Evolutionary conservation across 2,888 invertebrate species (phyloP).

Genomic region (Drosophila affinis): DNA sequence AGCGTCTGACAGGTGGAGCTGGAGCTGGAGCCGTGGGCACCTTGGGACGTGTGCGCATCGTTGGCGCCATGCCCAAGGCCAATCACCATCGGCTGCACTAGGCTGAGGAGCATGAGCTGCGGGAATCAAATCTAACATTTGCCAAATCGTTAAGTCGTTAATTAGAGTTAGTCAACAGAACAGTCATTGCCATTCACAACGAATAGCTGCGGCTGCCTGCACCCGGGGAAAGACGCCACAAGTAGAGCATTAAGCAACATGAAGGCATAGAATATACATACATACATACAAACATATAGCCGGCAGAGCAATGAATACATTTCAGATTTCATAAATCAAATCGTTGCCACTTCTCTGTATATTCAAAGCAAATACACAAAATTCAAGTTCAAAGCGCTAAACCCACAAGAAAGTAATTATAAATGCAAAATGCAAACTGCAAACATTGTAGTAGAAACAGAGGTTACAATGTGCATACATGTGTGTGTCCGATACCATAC

Average conservation of each 20-base stretch:
- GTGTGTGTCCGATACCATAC: background rate
- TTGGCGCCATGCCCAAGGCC: conserved; percentile 92
- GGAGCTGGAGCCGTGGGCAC: conserved; percentile 75
- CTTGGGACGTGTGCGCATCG: conserved; percentile 88
- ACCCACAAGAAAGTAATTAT: conserved; percentile 1
- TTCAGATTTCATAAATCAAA: background rate
- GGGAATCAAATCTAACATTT: conserved; percentile 58
- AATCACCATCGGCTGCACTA: conserved; percentile 83
- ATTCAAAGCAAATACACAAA: conserved; percentile 4
- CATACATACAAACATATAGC: background rate
- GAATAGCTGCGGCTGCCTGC: conserved; percentile 50
- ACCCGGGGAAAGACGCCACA: conserved; percentile 11
- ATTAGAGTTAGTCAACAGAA: conserved; percentile 66
- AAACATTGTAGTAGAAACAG: background rate
- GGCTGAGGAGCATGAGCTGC: conserved; percentile 5
- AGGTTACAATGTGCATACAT: background rate
- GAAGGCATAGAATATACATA: background rate
- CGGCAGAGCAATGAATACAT: background rate
- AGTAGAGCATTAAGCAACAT: background rate
- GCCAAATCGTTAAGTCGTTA: conserved; percentile 76
- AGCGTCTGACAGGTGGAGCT: conserved; percentile 68
- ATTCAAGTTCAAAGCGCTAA: conserved; percentile 11
- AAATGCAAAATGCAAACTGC: background rate
- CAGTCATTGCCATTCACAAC: conserved; percentile 79
- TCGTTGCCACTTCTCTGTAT: conserved; percentile 12